Base-by-base conservation (phyloP, 2,113 vertebrate genomes). In the Callopanchax toddi region DNA sequence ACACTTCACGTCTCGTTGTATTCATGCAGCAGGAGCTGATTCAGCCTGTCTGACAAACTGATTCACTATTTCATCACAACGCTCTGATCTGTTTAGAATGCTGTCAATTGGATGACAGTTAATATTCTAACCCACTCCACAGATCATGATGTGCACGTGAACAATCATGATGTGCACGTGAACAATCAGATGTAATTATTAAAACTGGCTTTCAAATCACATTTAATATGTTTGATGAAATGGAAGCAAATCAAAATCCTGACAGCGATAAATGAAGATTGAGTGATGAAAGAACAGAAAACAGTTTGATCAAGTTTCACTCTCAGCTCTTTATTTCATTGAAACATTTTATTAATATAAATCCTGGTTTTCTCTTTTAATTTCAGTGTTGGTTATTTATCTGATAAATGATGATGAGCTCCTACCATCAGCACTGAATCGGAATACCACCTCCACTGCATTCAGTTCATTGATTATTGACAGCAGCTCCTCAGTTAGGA, bases 261-360 rank as follows among this genome's bases (percentile, higher is more conserved):
- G 80, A 85, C 74, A 85, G 76, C 39, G 45, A 54, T 49, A 76
- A 82, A 88, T 86, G 76, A 82, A 80, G 65, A 83, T 72, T 74
- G 74, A 85, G 18, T 29, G 71, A 84, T 78, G 74, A 76, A 78
- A 76, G 68, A 73, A 13, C 20, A 23, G 51, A 65, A 58, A 46
- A 69, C 62, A 59, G 36, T 17, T 68, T 63, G 50, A 51, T 45
- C 71, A 74, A 83, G 55, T 82, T 81, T 66, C 17, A 25, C 16
- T 40, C 32, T 46, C 49, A 17, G 58, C 12, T 71, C n/a, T 39
- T 18, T 61, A 8, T 50, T 4, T 6, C n/a, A n/a, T n/a, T n/a
- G n/a, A n/a, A n/a, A n/a, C n/a, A n/a, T n/a, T n/a, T n/a, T n/a
- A n/a, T 15, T 26, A 1, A 21, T 37, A 36, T 21, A 29, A 2